phyloP scores from a whole-genome alignment of 2,113 vertebrate genomes.

The Protobothrops flavoviridis region DNA sequence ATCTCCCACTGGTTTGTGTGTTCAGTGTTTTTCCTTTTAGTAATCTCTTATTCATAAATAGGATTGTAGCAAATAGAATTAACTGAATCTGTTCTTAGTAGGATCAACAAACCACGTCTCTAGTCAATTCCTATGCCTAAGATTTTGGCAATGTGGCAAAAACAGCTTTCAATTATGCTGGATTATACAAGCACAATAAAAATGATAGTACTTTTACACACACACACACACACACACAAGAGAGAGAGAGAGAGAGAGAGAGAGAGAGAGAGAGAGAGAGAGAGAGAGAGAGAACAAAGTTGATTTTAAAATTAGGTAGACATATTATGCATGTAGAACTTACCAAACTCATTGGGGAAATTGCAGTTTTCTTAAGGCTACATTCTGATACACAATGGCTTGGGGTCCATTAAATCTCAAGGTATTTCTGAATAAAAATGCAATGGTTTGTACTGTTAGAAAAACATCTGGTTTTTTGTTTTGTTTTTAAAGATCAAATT shows the following conservation, averaged over 20 bases:
- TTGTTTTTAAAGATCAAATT: background rate
- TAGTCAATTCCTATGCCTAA: slow-evolving; percentile 72
- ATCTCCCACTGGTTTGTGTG: slow-evolving; percentile 73
- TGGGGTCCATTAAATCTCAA: background rate
- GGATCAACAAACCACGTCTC: slow-evolving; percentile 73
- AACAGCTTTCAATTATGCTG: slow-evolving; percentile 55
- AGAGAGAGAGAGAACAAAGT: no score
- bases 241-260: no score
- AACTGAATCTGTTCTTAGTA: slow-evolving; percentile 76
- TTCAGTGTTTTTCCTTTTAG: slow-evolving; percentile 66
- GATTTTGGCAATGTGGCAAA: slow-evolving; percentile 63
- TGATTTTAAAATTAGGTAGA: background rate
- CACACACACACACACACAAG: no score
- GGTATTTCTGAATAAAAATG: background rate
- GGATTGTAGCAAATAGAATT: slow-evolving; percentile 79
- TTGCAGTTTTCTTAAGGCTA: background rate
- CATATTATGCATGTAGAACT: background rate
- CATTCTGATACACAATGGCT: background rate
- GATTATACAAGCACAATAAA: background rate
- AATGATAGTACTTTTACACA: background rate
- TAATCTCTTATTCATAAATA: slow-evolving; percentile 76
- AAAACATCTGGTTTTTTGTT: no score
- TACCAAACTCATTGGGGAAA: background rate
- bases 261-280: background rate
- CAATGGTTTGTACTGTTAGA: background rate